These are phyloP conservation scores for Drosophila ambigua DNA, from an alignment of 1,140 invertebrate species.

Conservation along the genomic window DNA sequence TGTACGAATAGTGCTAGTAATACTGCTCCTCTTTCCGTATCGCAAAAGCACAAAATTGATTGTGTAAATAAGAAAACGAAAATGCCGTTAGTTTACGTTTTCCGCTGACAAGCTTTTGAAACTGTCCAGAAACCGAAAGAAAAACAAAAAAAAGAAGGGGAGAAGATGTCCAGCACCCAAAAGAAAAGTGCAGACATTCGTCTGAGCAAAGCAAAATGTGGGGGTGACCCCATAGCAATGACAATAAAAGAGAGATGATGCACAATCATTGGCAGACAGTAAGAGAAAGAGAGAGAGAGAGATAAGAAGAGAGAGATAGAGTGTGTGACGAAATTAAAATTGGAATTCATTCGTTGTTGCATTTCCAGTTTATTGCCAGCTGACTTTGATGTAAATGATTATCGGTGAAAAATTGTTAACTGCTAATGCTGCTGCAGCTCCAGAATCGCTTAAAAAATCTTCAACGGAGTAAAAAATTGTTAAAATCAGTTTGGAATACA, in stretches of 20 bases:
- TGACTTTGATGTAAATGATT: slow-evolving; percentile 65
- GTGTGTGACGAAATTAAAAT: slow-evolving; percentile 67
- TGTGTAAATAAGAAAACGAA: slow-evolving; percentile 81
- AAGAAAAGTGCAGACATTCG: not conserved
- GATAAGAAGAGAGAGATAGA: slow-evolving; percentile 42
- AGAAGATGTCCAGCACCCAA: slow-evolving; percentile 11
- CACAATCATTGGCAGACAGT: slow-evolving; percentile 26
- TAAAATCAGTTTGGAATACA: slow-evolving; percentile 18
- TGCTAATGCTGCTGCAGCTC: not conserved
- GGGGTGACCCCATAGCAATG: slow-evolving; percentile 1
- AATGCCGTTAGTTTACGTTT: slow-evolving; percentile 82
- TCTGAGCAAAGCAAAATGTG: not conserved
- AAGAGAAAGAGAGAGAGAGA: slow-evolving; percentile 31
- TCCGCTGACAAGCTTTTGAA: slow-evolving; percentile 75
- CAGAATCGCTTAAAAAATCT: slow-evolving; percentile 14
- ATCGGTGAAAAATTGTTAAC: slow-evolving; percentile 62
- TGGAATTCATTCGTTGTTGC: slow-evolving; percentile 74
- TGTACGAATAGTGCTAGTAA: slow-evolving; percentile 15
- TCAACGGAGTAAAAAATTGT: slow-evolving; percentile 35
- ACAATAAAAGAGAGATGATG: slow-evolving; percentile 38
- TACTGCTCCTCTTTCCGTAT: slow-evolving; percentile 53
- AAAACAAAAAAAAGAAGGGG: not conserved
- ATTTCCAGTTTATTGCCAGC: slow-evolving; percentile 67
- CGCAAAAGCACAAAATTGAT: slow-evolving; percentile 77
- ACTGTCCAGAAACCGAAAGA: slow-evolving; percentile 31